Base-by-base conservation (phyloP, 53 echinoderm and acorn worm species). In the Antedon mediterranea region DNA sequence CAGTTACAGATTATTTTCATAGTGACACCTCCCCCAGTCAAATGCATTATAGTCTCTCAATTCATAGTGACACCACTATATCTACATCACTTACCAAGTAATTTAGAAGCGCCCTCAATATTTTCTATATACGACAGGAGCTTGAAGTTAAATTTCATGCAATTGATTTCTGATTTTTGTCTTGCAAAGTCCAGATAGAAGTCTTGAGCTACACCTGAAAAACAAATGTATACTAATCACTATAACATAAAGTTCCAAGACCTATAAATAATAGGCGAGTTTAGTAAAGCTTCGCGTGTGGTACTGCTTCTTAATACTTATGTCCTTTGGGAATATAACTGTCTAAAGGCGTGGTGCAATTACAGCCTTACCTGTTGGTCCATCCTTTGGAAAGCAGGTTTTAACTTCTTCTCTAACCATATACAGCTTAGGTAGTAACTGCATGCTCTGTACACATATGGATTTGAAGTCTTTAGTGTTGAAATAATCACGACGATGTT, bases 381-480 rank as follows among this genome's bases (percentile, higher is more conserved):
- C 91, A 77, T 91, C 88, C 72, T 81, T 81, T 82, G 86, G 82
- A 71, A 91, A 79, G 34, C 91, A 91, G 8, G 85, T 78, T 29
- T 83, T 80, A 20, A 95, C 83, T 14, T 89, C 83, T 43, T 85
- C 82, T 78, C 89, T 92, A 4, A 88, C 92, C 13, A 81, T 78
- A 73, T 89, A 84, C 0, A 95, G 80, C 76, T 81, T 79, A 18
- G 95, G 95, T 33, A 95, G 80, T 29, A 83, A 42, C 23, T 57
- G 57, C 20, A 57, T 6, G 57, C 9, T 57, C 23, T 57, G 57
- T 18, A 57, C 57, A 57, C 57, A 11, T 2, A 57, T 1, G 2
- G 57, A 57, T 57, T 57, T 57, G 57, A 57, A 57, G 57, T 57
- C 23, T 26, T 57, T 57, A 18, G 57, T 57, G 57, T 57, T 57